Evolutionary conservation across 2,888 invertebrate species (phyloP).

Genomic region (Eristalinus aeneus): DNA sequence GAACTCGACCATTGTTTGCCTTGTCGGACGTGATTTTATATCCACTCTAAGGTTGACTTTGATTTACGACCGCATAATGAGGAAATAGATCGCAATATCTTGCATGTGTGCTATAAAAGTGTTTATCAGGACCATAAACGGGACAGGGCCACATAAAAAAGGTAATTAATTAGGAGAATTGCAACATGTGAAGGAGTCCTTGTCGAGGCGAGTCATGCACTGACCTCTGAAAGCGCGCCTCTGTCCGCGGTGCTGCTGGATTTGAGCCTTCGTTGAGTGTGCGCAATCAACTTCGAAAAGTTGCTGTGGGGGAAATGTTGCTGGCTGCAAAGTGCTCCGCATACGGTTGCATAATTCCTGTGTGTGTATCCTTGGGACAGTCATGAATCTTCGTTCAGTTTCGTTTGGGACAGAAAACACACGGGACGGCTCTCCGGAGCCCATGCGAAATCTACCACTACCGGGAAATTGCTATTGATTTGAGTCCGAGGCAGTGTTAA

Average conservation of each 20-base stretch:
- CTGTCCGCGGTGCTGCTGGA: constrained; percentile 6
- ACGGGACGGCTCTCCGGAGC: background rate
- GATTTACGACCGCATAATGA: constrained; percentile 55
- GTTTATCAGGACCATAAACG: constrained; percentile 48
- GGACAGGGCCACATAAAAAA: constrained; percentile 41
- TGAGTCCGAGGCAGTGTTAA: constrained; percentile 31
- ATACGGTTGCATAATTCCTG: constrained; percentile 55
- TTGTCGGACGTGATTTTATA: constrained; percentile 19
- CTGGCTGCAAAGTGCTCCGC: background rate
- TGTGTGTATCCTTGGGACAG: constrained; percentile 35
- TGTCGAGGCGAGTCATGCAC: constrained; percentile 44
- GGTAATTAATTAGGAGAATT: constrained; percentile 49
- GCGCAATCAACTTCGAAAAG: constrained; percentile 61
- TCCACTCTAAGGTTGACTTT: constrained; percentile 33
- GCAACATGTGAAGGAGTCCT: constrained; percentile 32
- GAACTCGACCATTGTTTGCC: background rate
- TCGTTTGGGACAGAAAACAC: background rate
- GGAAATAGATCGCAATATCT: constrained; percentile 42
- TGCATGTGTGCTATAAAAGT: constrained; percentile 33
- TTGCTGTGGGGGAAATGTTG: constrained; percentile 59
- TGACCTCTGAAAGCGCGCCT: constrained; percentile 42
- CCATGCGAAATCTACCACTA: constrained; percentile 15
- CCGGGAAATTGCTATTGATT: constrained; percentile 53
- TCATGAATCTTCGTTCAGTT: background rate
- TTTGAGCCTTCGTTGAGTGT: constrained; percentile 10